phyloP scores from a whole-genome alignment of 2,113 vertebrate species.

The Copsychus sechellarum region DNA sequence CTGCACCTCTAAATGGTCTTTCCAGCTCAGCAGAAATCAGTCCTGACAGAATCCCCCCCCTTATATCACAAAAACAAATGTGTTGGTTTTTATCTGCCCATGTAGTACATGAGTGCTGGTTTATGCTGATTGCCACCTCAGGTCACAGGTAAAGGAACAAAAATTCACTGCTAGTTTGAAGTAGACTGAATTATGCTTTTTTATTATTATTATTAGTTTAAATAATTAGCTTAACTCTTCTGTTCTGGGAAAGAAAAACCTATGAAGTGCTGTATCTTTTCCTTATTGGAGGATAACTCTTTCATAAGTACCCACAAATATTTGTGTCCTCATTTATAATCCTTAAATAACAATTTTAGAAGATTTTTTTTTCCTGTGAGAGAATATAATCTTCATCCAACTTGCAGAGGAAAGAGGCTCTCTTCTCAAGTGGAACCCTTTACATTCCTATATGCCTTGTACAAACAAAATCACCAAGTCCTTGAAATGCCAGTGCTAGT shows the following conservation, averaged over 20 bases:
- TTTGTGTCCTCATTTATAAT: neutral
- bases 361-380: neutral
- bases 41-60: neutral
- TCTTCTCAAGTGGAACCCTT: neutral
- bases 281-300: neutral
- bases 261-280: neutral
- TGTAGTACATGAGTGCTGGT: neutral
- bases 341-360: neutral
- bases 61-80: neutral
- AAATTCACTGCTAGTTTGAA: neutral
- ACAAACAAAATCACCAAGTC: neutral
- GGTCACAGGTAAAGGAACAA: neutral
- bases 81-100: neutral
- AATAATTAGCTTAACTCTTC: neutral
- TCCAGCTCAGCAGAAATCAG: neutral
- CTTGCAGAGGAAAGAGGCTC: neutral
- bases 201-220: neutral
- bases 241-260: neutral
- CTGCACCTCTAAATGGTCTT: neutral
- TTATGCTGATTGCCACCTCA: neutral
- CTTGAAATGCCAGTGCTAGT: neutral
- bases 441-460: neutral
- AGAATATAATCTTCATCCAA: neutral
- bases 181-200: neutral
- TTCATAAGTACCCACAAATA: neutral